Evolutionary conservation across 2,797 vertebrate genomes (phyloP), one percentile per base, ranked within the genome.

Genomic region (Alauda arvensis): DNA sequence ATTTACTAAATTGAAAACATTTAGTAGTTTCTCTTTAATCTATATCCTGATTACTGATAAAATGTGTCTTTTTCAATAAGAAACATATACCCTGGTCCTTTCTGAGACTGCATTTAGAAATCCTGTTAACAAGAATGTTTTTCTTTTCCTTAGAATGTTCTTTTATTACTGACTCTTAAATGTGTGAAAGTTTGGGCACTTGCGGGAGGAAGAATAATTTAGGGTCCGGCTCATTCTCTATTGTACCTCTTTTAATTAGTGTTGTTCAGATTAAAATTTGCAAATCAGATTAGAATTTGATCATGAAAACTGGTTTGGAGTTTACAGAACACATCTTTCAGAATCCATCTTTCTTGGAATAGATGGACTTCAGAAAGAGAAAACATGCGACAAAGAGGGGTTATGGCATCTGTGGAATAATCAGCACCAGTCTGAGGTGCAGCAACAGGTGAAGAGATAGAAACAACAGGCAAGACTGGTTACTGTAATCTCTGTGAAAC

Each of bases 371-470:
- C n/a, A 53, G 21, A 68, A 71, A 60, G n/a, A 3, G 19, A 61
- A 51, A 63, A 77, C 46, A 3, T 3, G 2, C 23, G 17, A 1
- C 5, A 18, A 39, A 52, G 18, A 9, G 25, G 3, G 2, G 12
- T 77, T 80, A 42, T 23, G 34, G 76, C 17, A 19, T 56, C 20
- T 45, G 29, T 77, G 43, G 8, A 80, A 70, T 14, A 8, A 69
- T 51, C 23, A 53, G 6, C 12, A 15, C 3, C 19, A 34, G 10
- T 59, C 11, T 76, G 33, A 75, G 33, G 12, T 34, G 14, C 18
- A 77, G n/a, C 18, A 87, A 66, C 4, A 52, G 18, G 3, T 52
- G 26, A 82, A 84, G 23, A 48, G 29, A 25, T 6, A 83, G 56
- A 80, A 82, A 67, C 46, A 87, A 56, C 2, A 12, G 39, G 8